These are phyloP conservation scores for Odocoileus virginianus DNA, from an alignment of 2,113 vertebrate genomes.

Conservation along the genomic window DNA sequence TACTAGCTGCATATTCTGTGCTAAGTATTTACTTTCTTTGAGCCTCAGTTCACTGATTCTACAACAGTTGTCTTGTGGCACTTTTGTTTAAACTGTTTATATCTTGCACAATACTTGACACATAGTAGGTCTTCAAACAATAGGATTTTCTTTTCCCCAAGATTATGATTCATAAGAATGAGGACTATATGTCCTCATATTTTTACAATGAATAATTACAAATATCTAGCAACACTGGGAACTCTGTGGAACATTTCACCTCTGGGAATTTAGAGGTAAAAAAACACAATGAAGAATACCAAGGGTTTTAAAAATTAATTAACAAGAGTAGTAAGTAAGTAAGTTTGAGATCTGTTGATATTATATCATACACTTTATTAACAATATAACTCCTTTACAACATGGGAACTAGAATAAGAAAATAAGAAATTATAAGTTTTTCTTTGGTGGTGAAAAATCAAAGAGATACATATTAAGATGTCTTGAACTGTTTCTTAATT, in stretches of 20 bases:
- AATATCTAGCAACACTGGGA: neutral
- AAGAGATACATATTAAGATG: neutral
- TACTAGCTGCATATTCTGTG: neutral
- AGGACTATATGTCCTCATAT: neutral
- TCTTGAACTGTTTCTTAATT: neutral
- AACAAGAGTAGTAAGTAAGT: neutral
- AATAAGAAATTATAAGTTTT: neutral
- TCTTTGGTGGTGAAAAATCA: neutral
- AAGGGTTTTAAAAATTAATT: neutral
- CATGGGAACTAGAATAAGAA: neutral
- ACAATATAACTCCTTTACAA: neutral
- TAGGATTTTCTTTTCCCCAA: neutral
- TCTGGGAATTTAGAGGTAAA: neutral
- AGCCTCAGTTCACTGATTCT: neutral
- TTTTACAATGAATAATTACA: neutral
- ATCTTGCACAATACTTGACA: neutral
- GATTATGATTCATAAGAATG: neutral
- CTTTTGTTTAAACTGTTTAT: neutral
- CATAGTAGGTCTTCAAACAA: neutral
- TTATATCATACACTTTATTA: neutral
- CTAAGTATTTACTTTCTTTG: neutral
- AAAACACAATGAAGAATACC: neutral
- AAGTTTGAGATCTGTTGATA: neutral
- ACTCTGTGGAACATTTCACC: neutral
- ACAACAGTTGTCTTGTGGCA: neutral